A percentile compares a stretch with the other conserved stretches of the same genome.
Conservation (phyloP, 2,797 vertebrate genomes). For the Semotilus atromaculatus region DNA sequence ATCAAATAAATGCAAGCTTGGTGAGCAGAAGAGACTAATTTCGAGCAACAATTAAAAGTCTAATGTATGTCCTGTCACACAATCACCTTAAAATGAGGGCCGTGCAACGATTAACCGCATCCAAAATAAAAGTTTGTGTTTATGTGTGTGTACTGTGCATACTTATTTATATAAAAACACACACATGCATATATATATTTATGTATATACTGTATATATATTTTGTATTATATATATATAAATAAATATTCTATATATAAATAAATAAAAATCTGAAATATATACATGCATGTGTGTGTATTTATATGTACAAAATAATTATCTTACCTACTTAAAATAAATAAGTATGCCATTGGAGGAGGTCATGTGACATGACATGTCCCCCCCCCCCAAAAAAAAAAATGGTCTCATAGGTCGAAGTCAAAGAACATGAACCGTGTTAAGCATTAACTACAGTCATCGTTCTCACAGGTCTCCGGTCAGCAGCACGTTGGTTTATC, state of each 20-base stretch:
- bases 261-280: too few species aligned
- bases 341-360: not conserved
- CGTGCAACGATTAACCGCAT: too few species aligned
- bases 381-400: not conserved
- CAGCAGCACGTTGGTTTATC: conserved; percentile 35
- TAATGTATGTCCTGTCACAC: not conserved
- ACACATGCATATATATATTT: too few species aligned
- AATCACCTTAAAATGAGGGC: not conserved
- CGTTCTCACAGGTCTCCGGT: conserved; percentile 56
- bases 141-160: too few species aligned
- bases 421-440: conserved; percentile 15
- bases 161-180: too few species aligned
- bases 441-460: conserved; percentile 49
- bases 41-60: not conserved
- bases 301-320: too few species aligned
- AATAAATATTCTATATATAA: too few species aligned
- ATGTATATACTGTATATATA: too few species aligned
- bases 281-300: too few species aligned
- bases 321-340: not conserved
- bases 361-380: not conserved
- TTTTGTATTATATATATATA: too few species aligned
- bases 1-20: not conserved
- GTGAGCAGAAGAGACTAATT: not conserved
- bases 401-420: not conserved
- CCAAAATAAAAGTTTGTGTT: too few species aligned